Percentiles rank a stretch among this genome's conserved stretches.
These are phyloP conservation scores for Sternarchorhynchus goeldii DNA, from an alignment of 2,797 vertebrate genomes.

Conservation along the genomic window DNA sequence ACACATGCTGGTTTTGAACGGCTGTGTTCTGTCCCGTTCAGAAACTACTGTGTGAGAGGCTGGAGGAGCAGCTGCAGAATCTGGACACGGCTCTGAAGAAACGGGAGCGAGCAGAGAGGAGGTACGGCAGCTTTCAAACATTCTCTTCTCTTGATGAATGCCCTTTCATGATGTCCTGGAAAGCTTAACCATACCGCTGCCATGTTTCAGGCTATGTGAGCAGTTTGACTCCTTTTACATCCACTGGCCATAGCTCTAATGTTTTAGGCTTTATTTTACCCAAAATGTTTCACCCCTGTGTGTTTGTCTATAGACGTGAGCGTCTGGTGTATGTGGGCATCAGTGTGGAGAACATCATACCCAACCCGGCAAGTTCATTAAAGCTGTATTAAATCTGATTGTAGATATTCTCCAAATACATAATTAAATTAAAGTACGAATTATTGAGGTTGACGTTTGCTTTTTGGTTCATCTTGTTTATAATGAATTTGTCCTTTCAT, in stretches of 20 bases:
- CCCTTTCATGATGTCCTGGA: background rate
- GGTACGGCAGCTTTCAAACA: constrained; percentile 64
- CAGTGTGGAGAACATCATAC: constrained; percentile 99
- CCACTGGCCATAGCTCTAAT: background rate
- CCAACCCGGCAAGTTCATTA: constrained; percentile 79
- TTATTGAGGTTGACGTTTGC: no score
- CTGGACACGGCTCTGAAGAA: constrained; percentile 96
- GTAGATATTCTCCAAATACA: background rate
- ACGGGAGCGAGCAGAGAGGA: constrained; percentile 91
- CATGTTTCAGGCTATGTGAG: no score
- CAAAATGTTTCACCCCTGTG: background rate
- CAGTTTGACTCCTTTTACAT: no score
- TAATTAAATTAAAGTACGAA: no score
- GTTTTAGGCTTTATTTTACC: background rate
- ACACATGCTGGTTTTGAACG: background rate
- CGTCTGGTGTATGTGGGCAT: constrained; percentile 96
- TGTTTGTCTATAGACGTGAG: constrained; percentile 78
- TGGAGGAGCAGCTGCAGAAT: constrained; percentile 93
- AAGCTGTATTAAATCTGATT: background rate
- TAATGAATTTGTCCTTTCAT: background rate
- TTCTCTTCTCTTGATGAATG: no score
- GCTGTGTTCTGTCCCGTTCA: constrained; percentile 55
- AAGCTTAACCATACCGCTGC: background rate
- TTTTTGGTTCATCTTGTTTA: background rate
- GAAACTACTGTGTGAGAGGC: constrained; percentile 94